phyloP scores from a whole-genome alignment of 92 coral and sea anemone genomes.

The Pocillopora meandrina region DNA sequence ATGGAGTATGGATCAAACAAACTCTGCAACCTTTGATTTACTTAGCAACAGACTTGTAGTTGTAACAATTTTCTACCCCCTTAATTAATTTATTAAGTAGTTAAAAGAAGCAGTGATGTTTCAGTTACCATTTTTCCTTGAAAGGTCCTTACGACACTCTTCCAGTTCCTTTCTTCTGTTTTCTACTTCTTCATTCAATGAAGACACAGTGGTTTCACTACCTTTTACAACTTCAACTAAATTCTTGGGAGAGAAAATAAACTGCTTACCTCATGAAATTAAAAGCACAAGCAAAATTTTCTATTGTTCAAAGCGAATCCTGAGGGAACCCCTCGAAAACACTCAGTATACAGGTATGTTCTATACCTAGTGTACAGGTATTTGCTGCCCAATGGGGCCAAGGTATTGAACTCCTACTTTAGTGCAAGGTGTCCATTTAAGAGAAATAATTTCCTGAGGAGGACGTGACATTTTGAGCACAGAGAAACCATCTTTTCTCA shows the following conservation, averaged over 20 bases:
- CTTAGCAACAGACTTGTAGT: no score
- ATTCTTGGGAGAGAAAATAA: conserved; percentile 40
- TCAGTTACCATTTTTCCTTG: conserved; percentile 44
- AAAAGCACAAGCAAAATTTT: background rate
- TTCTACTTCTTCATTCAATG: conserved; percentile 66
- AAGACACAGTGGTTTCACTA: conserved; percentile 72
- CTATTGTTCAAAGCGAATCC: no score
- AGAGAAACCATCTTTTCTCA: no score
- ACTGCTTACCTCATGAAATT: background rate
- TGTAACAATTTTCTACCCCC: background rate
- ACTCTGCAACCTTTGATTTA: background rate
- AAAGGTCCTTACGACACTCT: conserved; percentile 36
- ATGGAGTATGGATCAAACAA: background rate
- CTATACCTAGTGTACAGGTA: background rate
- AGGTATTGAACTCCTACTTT: no score
- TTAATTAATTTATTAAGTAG: background rate
- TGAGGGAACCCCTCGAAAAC: background rate
- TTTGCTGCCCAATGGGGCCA: no score
- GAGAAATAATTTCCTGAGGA: no score
- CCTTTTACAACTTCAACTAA: conserved; percentile 64
- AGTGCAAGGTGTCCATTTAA: no score
- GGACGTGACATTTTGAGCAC: no score
- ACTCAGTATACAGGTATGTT: background rate
- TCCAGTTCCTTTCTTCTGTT: conserved; percentile 42
- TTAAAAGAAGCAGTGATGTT: background rate